Evolutionary conservation across 2,797 vertebrate genomes (phyloP).

Genomic region (Sebastes oblongus): DNA sequence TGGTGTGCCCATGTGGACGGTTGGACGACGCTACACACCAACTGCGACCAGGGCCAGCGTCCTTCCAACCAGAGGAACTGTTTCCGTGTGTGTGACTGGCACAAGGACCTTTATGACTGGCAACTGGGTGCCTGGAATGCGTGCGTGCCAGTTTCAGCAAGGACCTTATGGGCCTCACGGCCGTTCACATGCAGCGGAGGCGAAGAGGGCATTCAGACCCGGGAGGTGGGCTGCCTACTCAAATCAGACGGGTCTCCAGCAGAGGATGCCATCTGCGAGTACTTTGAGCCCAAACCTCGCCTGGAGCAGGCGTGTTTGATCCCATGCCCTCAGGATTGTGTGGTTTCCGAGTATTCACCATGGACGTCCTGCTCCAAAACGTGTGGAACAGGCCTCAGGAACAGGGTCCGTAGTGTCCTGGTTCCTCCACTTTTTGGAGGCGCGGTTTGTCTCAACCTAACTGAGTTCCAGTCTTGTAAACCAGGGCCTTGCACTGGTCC

Average conservation of each 20-base stretch:
- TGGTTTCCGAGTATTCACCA: slow-evolving; percentile 90
- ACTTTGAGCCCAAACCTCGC: slow-evolving; percentile 94
- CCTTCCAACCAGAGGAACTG: slow-evolving; percentile 95
- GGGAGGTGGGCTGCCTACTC: slow-evolving; percentile 89
- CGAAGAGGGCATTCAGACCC: slow-evolving; percentile 93
- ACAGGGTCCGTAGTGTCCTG: slow-evolving; percentile 89
- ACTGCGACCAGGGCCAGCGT: slow-evolving; percentile 89
- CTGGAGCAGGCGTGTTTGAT: slow-evolving; percentile 97
- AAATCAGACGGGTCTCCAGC: slow-evolving; percentile 84
- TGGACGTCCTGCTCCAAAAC: slow-evolving; percentile 96
- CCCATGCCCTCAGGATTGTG: slow-evolving; percentile 93
- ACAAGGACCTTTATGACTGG: slow-evolving; percentile 96
- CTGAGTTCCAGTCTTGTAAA: slow-evolving; percentile 93
- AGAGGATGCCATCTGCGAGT: slow-evolving; percentile 94
- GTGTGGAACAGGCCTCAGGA: slow-evolving; percentile 91
- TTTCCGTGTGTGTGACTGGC: slow-evolving; percentile 97
- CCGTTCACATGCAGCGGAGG: slow-evolving; percentile 84
- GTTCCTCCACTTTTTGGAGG: slow-evolving; percentile 92
- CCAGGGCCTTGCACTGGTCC: slow-evolving; percentile 82
- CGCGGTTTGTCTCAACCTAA: slow-evolving; percentile 89
- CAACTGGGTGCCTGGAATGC: slow-evolving; percentile 89
- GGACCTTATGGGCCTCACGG: slow-evolving; percentile 76
- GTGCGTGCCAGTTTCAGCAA: slow-evolving; percentile 88
- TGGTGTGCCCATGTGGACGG: slow-evolving; percentile 97
- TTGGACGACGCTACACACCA: slow-evolving; percentile 94